Conservation (phyloP, 2,113 vertebrate species). For the Seriola rivoliana region DNA sequence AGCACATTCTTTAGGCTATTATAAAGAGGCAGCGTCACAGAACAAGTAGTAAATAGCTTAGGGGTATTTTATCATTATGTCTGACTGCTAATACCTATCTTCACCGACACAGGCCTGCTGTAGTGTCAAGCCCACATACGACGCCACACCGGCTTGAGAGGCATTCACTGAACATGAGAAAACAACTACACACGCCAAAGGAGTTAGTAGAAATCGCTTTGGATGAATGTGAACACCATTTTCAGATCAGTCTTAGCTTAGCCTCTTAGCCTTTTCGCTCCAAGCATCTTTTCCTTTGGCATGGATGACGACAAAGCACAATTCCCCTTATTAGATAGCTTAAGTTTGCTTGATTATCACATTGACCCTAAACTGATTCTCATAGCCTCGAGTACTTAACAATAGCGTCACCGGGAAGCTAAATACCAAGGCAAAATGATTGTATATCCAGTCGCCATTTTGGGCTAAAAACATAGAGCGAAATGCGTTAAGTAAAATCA, state of each 20-base stretch:
- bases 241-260: slow-evolving; percentile 30
- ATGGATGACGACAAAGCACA: slow-evolving; percentile 63
- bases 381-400: slow-evolving; percentile 38
- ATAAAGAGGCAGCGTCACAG: slow-evolving; percentile 75
- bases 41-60: slow-evolving; percentile 68
- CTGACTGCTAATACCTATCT: slow-evolving; percentile 57
- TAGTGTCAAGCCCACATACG: slow-evolving; percentile 26
- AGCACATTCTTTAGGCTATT: slow-evolving; percentile 67
- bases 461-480: slow-evolving; percentile 5
- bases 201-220: slow-evolving; percentile 57
- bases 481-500: slow-evolving; percentile 5
- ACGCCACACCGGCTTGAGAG: background rate
- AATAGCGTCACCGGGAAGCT: slow-evolving; percentile 54
- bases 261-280: slow-evolving; percentile 27
- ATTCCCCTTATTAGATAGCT: slow-evolving; percentile 60
- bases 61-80: slow-evolving; percentile 37
- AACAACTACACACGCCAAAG: slow-evolving; percentile 26
- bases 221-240: slow-evolving; percentile 43
- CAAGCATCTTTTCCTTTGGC: slow-evolving; percentile 74
- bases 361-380: slow-evolving; percentile 57
- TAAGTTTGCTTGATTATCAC: slow-evolving; percentile 68
- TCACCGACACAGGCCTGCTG: slow-evolving; percentile 59
- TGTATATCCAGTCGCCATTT: slow-evolving; percentile 20
- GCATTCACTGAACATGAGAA: slow-evolving; percentile 24
- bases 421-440: slow-evolving; percentile 44